These are phyloP conservation scores for Syrrhaptes paradoxus DNA, from an alignment of 2,113 vertebrate species.

Conservation along the genomic window DNA sequence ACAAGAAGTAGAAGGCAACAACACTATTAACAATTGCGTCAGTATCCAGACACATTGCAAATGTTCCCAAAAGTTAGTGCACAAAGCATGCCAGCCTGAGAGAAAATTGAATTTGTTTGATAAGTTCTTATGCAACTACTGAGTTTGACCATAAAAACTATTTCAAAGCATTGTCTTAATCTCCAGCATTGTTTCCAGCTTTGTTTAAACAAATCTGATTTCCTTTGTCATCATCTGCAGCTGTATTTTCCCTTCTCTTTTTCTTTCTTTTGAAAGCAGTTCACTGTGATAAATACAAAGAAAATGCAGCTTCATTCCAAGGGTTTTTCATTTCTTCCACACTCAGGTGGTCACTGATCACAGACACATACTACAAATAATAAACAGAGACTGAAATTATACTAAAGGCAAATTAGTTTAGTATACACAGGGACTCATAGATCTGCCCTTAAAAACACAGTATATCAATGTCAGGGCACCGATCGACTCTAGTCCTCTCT, in stretches of 20 bases:
- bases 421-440: neutral
- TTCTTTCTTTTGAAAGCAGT: neutral
- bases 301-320: neutral
- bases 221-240: slow-evolving; percentile 9
- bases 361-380: neutral
- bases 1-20: neutral
- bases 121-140: neutral
- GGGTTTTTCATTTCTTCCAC: neutral
- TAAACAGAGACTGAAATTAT: neutral
- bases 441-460: neutral
- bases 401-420: neutral
- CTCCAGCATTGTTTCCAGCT: slow-evolving; percentile 32
- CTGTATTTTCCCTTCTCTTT: neutral
- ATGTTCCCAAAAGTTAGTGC: neutral
- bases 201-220: slow-evolving; percentile 18
- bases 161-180: neutral
- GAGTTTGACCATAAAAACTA: neutral
- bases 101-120: neutral
- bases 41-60: neutral
- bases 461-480: neutral
- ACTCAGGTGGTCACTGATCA: neutral
- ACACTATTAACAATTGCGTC: neutral
- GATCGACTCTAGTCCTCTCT: rapidly evolving
- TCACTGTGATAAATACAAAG: neutral
- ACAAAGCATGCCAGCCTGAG: neutral